These are phyloP conservation scores for Polydesmus complanatus DNA, from an alignment of 2,888 invertebrate genomes.

Conservation along the genomic window DNA sequence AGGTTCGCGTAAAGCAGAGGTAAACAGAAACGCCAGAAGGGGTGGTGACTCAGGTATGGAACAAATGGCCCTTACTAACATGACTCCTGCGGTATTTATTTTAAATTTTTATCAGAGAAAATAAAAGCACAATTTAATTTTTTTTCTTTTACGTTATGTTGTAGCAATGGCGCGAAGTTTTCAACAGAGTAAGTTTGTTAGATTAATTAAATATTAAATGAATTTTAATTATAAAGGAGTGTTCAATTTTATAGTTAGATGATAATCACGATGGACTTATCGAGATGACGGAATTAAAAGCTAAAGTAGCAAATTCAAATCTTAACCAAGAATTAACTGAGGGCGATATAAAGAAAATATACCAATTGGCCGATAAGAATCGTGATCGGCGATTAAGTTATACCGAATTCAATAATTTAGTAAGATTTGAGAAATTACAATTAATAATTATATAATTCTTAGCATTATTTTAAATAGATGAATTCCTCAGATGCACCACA, in stretches of 20 bases:
- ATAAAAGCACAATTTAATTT: neutral
- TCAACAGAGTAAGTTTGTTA: neutral
- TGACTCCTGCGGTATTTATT: neutral
- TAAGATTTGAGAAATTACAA: neutral
- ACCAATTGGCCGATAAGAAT: constrained; percentile 2
- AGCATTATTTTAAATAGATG: neutral
- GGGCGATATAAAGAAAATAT: neutral
- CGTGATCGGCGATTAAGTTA: neutral
- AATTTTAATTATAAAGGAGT: neutral
- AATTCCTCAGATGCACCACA: neutral
- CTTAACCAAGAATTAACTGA: neutral
- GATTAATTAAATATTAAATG: too few species aligned
- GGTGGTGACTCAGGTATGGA: neutral
- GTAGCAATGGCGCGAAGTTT: neutral
- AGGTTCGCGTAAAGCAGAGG: too few species aligned
- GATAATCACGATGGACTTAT: constrained; percentile 8
- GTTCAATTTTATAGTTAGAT: constrained; percentile 6
- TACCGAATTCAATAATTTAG: constrained; percentile 5
- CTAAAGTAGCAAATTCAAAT: neutral
- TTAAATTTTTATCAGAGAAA: neutral
- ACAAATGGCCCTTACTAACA: neutral
- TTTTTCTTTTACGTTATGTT: neutral
- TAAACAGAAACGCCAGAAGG: neutral
- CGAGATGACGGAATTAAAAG: neutral
- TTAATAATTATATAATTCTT: neutral